A percentile compares a stretch with the other conserved stretches of the same genome.
Evolutionary conservation across 2,888 invertebrate genomes (phyloP).

Genomic region (Agrilus biguttatus): DNA sequence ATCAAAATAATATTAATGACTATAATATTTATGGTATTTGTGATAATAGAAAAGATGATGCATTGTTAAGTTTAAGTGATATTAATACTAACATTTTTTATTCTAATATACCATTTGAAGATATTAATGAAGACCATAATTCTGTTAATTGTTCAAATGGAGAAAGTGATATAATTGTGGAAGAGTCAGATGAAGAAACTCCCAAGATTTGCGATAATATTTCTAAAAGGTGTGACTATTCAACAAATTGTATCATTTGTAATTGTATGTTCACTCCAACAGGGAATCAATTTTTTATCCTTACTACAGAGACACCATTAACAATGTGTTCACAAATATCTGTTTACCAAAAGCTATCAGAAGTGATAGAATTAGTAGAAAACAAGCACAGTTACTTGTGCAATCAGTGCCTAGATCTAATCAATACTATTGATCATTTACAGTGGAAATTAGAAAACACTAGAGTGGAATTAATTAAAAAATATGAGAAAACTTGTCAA

Average conservation of each 20-base stretch:
- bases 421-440: conserved; percentile 30
- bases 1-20: conserved; percentile 3
- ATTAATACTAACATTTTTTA: conserved; percentile 1
- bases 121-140: conserved; percentile 16
- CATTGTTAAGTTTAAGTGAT: too few species aligned
- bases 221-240: conserved; percentile 12
- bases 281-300: conserved; percentile 26
- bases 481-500: conserved; percentile 19
- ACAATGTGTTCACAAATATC: conserved; percentile 28
- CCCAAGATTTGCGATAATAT: conserved; percentile 20
- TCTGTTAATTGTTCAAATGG: conserved; percentile 22
- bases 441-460: conserved; percentile 24
- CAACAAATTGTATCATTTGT: conserved; percentile 25
- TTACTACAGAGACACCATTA: conserved; percentile 24
- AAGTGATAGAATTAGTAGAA: conserved; percentile 17
- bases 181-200: conserved; percentile 26
- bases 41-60: too few species aligned
- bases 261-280: conserved; percentile 22
- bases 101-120: conserved; percentile 6
- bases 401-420: conserved; percentile 26
- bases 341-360: conserved; percentile 20
- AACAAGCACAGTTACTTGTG: conserved; percentile 22
- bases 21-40: background rate
- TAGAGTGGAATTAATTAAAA: conserved; percentile 20
- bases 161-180: conserved; percentile 30